Conservation (phyloP, 2,888 invertebrate species). For the Idaea biselata region DNA sequence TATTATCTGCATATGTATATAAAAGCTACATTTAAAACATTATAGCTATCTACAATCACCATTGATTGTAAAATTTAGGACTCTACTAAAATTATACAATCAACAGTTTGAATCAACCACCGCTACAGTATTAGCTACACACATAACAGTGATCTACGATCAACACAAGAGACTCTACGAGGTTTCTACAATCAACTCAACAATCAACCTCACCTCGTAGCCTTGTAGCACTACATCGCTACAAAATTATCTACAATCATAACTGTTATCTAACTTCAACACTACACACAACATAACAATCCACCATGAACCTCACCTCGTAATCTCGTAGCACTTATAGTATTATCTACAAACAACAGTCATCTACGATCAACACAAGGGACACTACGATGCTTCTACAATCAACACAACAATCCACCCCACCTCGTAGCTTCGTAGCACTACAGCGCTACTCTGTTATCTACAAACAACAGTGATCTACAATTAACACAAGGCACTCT, state of each 20-base stretch:
- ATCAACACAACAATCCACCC: no score
- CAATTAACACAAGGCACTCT: no score
- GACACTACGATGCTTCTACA: no score
- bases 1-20: no score
- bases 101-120: background rate
- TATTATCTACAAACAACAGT: no score
- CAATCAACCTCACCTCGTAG: background rate
- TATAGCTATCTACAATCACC: background rate
- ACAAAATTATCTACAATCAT: constrained; percentile 9
- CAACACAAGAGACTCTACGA: background rate
- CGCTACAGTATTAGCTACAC: background rate
- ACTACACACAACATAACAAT: no score
- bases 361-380: no score
- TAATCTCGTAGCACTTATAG: no score
- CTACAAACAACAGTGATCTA: no score
- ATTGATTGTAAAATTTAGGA: background rate
- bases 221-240: constrained; percentile 4
- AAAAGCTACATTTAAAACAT: background rate
- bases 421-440: no score
- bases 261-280: no score
- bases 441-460: no score
- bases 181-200: constrained; percentile 4
- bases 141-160: background rate
- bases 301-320: constrained; percentile 14
- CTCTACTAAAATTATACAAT: background rate